Percentiles rank a stretch among this genome's conserved stretches.
phyloP scores from a whole-genome alignment of 2,113 vertebrate species.

The Sinocyclocheilus anophthalmus region DNA sequence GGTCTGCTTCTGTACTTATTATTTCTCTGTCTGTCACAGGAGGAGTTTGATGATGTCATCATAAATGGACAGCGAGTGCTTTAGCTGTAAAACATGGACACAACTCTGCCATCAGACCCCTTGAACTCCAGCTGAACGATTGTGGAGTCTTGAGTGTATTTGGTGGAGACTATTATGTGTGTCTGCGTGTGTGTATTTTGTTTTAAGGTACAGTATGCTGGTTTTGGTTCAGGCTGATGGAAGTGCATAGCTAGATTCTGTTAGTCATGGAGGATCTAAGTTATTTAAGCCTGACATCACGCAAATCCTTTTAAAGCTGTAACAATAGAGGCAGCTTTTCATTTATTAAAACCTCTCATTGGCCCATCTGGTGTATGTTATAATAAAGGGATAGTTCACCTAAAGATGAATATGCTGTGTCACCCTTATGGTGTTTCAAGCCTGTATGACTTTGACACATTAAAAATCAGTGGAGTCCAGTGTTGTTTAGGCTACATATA shows the following conservation, averaged over 20 bases:
- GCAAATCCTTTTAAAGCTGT: conserved; percentile 11
- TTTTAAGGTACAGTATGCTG: conserved; percentile 45
- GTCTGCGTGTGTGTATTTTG: conserved; percentile 36
- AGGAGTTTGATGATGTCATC: conserved; percentile 80
- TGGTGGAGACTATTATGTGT: conserved; percentile 1
- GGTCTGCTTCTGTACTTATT: background rate
- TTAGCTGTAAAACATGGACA: conserved; percentile 47
- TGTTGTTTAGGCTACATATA: background rate
- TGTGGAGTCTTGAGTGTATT: conserved; percentile 14
- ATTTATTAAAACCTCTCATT: conserved; percentile 17
- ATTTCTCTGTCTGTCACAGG: conserved; percentile 58
- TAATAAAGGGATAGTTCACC: background rate
- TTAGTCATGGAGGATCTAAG: background rate
- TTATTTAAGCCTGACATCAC: conserved; percentile 12
- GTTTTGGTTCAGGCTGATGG: background rate
- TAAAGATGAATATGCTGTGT: background rate
- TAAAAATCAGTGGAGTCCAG: background rate
- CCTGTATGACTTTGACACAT: background rate
- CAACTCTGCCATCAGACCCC: background rate
- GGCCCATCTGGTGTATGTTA: background rate
- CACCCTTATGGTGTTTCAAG: background rate
- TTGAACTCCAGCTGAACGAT: background rate
- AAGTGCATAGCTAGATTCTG: background rate
- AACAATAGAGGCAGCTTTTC: conserved; percentile 16
- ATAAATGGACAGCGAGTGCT: conserved; percentile 71